Conservation (phyloP, 1,140 invertebrate genomes). For the Aphelenchoides avenae region DNA sequence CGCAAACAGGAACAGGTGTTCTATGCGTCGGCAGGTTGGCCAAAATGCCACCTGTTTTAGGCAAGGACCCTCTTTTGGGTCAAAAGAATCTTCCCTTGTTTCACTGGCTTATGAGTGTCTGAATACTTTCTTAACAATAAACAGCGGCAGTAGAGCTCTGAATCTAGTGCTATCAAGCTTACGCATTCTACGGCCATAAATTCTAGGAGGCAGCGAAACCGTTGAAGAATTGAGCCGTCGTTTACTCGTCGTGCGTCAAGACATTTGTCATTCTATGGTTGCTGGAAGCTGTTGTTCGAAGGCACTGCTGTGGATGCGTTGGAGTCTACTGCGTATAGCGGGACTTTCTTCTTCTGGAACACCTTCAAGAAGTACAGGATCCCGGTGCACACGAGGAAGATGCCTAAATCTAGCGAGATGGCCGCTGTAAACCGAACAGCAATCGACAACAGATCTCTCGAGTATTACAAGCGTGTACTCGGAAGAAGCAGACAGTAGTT, state of each 20-base stretch:
- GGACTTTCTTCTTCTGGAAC: conserved; percentile 48
- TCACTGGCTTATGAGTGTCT: too few relatives aligned
- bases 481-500: background rate
- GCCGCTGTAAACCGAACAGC: background rate
- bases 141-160: too few relatives aligned
- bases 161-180: background rate
- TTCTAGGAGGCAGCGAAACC: background rate
- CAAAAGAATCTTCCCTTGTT: too few relatives aligned
- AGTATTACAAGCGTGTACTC: background rate
- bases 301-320: background rate
- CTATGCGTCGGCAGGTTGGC: too few relatives aligned
- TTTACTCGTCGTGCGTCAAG: background rate
- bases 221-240: background rate
- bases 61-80: too few relatives aligned
- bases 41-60: too few relatives aligned
- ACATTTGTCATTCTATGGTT: background rate
- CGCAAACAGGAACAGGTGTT: too few relatives aligned
- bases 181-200: background rate
- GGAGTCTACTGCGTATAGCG: conserved; percentile 26
- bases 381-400: conserved; percentile 30
- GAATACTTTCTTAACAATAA: too few relatives aligned
- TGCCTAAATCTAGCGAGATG: conserved; percentile 29
- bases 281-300: conserved; percentile 1
- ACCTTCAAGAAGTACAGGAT: conserved; percentile 33
- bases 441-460: conserved; percentile 10